phyloP scores from a whole-genome alignment of 1,140 invertebrate species.

The Hypsibius dujardini region DNA sequence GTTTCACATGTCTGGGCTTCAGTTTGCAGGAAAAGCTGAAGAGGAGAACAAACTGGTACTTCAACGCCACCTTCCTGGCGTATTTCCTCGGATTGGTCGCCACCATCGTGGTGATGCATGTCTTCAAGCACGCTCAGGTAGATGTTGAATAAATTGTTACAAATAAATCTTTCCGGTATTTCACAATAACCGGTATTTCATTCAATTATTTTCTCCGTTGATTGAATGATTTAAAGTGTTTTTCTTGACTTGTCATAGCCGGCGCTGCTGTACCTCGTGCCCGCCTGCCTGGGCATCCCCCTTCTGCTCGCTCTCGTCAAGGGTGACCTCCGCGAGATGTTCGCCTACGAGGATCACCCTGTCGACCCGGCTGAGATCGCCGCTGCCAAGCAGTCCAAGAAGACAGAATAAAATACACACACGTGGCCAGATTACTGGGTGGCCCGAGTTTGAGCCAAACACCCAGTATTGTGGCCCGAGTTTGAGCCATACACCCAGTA shows the following conservation, averaged over 20 bases:
- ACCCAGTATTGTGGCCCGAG: no score
- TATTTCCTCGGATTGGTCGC: conserved; percentile 79
- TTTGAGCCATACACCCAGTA: no score
- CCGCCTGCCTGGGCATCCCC: conserved; percentile 77
- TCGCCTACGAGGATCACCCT: conserved; percentile 44
- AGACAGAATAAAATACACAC: no score
- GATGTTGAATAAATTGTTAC: conserved; percentile 17
- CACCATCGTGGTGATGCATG: conserved; percentile 93
- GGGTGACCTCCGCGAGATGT: conserved; percentile 73
- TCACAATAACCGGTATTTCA: conserved; percentile 16
- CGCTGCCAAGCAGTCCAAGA: conserved; percentile 14
- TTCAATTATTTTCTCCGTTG: conserved; percentile 13
- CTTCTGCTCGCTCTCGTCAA: conserved; percentile 62
- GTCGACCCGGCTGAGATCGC: conserved; percentile 19
- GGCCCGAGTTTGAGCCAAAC: no score
- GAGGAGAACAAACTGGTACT: conserved; percentile 70
- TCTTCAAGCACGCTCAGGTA: conserved; percentile 80
- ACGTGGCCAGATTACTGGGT: no score
- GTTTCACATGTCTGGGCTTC: background rate
- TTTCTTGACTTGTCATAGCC: conserved; percentile 47
- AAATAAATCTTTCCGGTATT: background rate
- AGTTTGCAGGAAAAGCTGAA: conserved; percentile 39
- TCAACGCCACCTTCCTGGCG: conserved; percentile 76
- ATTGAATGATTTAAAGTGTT: background rate
- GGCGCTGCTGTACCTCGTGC: conserved; percentile 87